Percentiles rank a stretch among this genome's conserved stretches.
Conservation (phyloP, 2,113 vertebrate species). For the Hippocampus mohnikei region DNA sequence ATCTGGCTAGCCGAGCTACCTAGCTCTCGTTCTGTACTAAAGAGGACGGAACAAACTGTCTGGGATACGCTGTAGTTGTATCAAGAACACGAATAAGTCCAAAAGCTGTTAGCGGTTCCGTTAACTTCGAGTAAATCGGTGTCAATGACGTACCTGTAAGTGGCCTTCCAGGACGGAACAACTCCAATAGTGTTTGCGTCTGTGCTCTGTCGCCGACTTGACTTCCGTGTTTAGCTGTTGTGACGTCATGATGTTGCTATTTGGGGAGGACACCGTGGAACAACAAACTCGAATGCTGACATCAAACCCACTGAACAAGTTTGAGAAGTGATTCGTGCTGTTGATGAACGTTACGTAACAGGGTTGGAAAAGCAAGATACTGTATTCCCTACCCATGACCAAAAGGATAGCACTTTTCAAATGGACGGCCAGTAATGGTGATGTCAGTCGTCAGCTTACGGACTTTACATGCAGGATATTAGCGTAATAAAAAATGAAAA, state of each 20-base stretch:
- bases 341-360: background rate
- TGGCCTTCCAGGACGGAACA: background rate
- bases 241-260: slow-evolving; percentile 42
- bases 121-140: too few relatives aligned
- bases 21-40: slow-evolving; percentile 15
- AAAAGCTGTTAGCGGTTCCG: background rate
- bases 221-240: slow-evolving; percentile 52
- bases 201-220: slow-evolving; percentile 27
- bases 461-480: too few relatives aligned
- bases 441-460: too few relatives aligned
- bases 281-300: background rate
- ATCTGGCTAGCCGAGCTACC: slow-evolving; percentile 12
- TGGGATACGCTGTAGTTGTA: too few relatives aligned
- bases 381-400: background rate
- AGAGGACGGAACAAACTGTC: slow-evolving; percentile 12
- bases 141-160: slow-evolving; percentile 31
- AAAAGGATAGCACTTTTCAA: background rate
- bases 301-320: background rate
- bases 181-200: slow-evolving; percentile 39
- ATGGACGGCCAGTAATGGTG: too few relatives aligned
- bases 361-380: background rate
- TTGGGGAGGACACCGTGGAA: slow-evolving; percentile 20
- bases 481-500: too few relatives aligned
- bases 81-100: background rate
- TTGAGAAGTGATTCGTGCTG: background rate